Evolutionary conservation across 1,140 invertebrate genomes (phyloP).

Genomic region (Leptinotarsa undecemlineata): DNA sequence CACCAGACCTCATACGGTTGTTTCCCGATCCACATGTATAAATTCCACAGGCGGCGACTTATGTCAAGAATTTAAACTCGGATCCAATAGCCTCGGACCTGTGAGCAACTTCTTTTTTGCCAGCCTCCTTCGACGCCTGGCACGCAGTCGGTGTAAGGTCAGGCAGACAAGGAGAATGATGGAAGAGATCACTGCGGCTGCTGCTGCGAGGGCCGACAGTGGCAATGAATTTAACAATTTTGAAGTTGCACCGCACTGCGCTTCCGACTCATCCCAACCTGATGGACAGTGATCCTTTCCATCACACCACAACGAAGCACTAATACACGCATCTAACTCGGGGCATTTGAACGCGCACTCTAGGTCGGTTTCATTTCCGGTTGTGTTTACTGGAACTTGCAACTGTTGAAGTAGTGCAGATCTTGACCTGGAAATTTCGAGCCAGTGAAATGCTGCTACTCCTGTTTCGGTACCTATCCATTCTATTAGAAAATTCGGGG

Average conservation of each 20-base stretch:
- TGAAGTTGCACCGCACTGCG: slow-evolving; percentile 66
- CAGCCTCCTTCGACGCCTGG: slow-evolving; percentile 54
- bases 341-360: slow-evolving; percentile 79
- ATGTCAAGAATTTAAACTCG: slow-evolving; percentile 70
- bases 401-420: slow-evolving; percentile 68
- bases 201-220: slow-evolving; percentile 62
- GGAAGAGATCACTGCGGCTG: slow-evolving; percentile 60
- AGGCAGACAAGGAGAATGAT: slow-evolving; percentile 60
- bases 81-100: slow-evolving; percentile 49
- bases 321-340: slow-evolving; percentile 87
- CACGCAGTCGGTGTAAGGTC: slow-evolving; percentile 52
- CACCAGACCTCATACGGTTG: slow-evolving; percentile 71
- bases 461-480: slow-evolving; percentile 73
- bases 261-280: slow-evolving; percentile 78
- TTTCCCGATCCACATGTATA: slow-evolving; percentile 86
- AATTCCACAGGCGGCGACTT: slow-evolving; percentile 85
- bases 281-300: slow-evolving; percentile 82
- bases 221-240: slow-evolving; percentile 52
- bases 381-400: slow-evolving; percentile 57
- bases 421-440: slow-evolving; percentile 71
- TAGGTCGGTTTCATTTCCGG: slow-evolving; percentile 62
- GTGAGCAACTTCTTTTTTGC: slow-evolving; percentile 62
- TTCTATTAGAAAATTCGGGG: slow-evolving; percentile 70
- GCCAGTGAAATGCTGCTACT: slow-evolving; percentile 69
- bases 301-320: slow-evolving; percentile 83